Base-by-base conservation (phyloP, 2,888 invertebrate genomes). In the Tyria jacobaeae region DNA sequence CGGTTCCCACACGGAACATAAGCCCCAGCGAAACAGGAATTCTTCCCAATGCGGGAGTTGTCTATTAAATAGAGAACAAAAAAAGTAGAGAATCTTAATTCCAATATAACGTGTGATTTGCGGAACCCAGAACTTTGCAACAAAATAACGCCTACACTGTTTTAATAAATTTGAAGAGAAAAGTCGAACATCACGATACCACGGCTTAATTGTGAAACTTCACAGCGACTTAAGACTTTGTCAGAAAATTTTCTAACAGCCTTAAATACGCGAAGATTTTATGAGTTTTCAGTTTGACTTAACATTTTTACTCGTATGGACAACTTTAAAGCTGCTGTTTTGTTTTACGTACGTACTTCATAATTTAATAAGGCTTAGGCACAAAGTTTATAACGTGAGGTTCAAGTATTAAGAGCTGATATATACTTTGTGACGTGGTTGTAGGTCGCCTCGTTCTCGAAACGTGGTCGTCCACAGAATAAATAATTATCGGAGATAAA, bases 151-250 rank as follows among this genome's bases (percentile, higher is more conserved):
- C 57, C 62, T 74, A 76, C 62, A 68, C 58, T 62, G 75, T 80
- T 84, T 82, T 85, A 84, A 82, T 84, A 84, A 85, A 85, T 82
- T 75, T 71, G 71, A 71, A 77, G 63, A 79, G 65, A 70, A 71
- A 74, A 76, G 65, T 67, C 65, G 62, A 68, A 70, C 75, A 71
- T 62, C 58, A 65, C 71, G 70, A 72, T 75, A 77, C 70, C 64
- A 44, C 62, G 73, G 72, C 78, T 78, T 86, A 83, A 86, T 86
- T 86, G 85, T 81, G 69, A 84, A 86, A 86, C 74, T 86, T 86
- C 66, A 59, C 64, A 68, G 76, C 70, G 77, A 79, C 79, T 82
- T 62, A 64, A 57, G 77, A 80, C 79, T 71, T 74, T 70, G 76
- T 76, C 57, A 75, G 78, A 80, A 79, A 70, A 71, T 80, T 81